These are phyloP conservation scores for Galago senegalensis DNA, from an alignment of 2,797 vertebrate genomes.

Conservation along the genomic window DNA sequence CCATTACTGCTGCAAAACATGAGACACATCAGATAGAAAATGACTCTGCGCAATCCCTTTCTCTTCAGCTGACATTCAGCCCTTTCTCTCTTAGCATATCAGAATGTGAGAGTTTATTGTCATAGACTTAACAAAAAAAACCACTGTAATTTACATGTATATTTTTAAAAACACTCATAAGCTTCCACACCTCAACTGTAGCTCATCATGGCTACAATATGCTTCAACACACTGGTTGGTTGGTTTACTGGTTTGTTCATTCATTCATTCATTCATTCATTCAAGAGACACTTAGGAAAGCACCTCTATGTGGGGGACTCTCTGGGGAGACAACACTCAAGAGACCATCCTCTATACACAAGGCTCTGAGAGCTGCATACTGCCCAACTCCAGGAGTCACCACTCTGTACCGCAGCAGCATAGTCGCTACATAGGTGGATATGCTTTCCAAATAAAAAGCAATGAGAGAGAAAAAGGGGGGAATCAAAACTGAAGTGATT, in stretches of 20 bases:
- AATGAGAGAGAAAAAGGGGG: not conserved
- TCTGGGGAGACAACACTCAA: not conserved
- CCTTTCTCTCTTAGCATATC: not conserved
- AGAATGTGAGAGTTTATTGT: rapidly evolving
- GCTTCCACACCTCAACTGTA: not conserved
- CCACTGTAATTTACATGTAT: not conserved
- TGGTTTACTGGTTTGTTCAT: not conserved
- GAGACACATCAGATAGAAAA: rapidly evolving
- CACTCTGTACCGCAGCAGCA: rapidly evolving
- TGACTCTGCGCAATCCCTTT: not conserved
- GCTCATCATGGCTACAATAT: not conserved
- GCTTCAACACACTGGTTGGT: not conserved
- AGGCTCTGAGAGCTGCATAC: not conserved
- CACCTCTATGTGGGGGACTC: too few relatives aligned
- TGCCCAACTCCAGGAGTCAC: not conserved
- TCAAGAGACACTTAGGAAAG: not conserved
- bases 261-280: not conserved
- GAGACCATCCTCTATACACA: not conserved
- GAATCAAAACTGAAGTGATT: not conserved
- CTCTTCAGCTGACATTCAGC: not conserved
- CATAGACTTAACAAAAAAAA: not conserved
- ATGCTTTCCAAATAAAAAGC: not conserved
- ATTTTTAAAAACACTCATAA: not conserved
- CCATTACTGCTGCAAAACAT: not conserved
- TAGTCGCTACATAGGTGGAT: not conserved